Percentiles rank a stretch among this genome's conserved stretches.
Conservation (phyloP, 2,888 invertebrate genomes). For the Marasmarcha lunaedactyla region DNA sequence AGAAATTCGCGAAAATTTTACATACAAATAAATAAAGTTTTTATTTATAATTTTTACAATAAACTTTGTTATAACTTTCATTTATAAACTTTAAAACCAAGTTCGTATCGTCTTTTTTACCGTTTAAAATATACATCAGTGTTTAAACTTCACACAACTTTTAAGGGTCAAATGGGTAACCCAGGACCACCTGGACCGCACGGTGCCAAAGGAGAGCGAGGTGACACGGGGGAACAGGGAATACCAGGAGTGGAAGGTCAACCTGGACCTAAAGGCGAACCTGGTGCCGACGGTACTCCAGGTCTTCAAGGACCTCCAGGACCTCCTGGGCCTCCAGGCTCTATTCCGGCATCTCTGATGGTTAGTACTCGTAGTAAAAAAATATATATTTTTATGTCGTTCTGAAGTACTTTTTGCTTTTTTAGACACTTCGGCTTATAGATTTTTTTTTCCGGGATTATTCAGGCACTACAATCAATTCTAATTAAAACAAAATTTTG, state of each 20-base stretch:
- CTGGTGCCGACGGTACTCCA: slow-evolving; percentile 73
- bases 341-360: slow-evolving; percentile 30
- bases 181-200: slow-evolving; percentile 40
- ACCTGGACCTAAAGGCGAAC: slow-evolving; percentile 77
- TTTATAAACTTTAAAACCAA: neutral
- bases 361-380: slow-evolving; percentile 27
- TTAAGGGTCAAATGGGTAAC: slow-evolving; percentile 27
- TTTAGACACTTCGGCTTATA: too few relatives aligned
- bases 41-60: neutral
- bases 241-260: slow-evolving; percentile 37
- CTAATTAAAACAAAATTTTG: too few relatives aligned
- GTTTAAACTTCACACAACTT: neutral
- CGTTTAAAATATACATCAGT: neutral
- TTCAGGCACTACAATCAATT: too few relatives aligned
- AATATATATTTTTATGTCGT: neutral
- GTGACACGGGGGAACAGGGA: slow-evolving; percentile 78
- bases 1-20: too few relatives aligned
- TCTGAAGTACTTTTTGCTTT: neutral
- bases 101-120: neutral
- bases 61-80: neutral
- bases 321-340: slow-evolving; percentile 67
- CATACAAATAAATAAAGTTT: neutral
- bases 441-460: too few relatives aligned
- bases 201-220: slow-evolving; percentile 67
- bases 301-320: slow-evolving; percentile 75